A percentile compares a stretch with the other conserved stretches of the same genome.
phyloP scores from a whole-genome alignment of 2,113 vertebrate genomes.

The Calyptommatus sinebrachiatus region DNA sequence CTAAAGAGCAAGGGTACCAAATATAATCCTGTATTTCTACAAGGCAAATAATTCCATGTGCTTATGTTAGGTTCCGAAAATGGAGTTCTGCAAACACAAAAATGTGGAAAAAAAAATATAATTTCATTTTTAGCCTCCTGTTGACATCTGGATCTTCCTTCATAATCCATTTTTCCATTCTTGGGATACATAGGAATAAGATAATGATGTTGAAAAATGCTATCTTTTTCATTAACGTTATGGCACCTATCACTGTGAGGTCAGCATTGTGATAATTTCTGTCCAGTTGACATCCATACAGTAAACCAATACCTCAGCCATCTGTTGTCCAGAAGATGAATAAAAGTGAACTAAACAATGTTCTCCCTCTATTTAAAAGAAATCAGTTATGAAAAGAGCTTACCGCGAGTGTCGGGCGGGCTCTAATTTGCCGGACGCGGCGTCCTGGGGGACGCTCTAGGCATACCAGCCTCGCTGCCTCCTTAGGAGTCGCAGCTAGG shows the following conservation, averaged over 20 bases:
- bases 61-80: not conserved
- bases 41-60: too few species aligned
- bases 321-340: slow-evolving; percentile 1
- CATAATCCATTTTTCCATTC: not conserved
- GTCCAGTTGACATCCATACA: slow-evolving; percentile 9
- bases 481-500: too few species aligned
- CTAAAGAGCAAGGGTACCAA: too few species aligned
- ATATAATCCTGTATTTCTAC: too few species aligned
- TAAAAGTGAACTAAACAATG: slow-evolving; percentile 13
- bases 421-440: too few species aligned
- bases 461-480: too few species aligned
- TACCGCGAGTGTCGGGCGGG: too few species aligned
- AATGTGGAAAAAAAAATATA: not conserved
- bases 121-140: slow-evolving; percentile 9
- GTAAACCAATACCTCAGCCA: slow-evolving; percentile 22
- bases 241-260: slow-evolving; percentile 15
- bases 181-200: not conserved
- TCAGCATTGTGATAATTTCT: slow-evolving; percentile 23
- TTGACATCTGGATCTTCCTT: not conserved
- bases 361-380: not conserved
- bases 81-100: not conserved
- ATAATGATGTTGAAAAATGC: not conserved
- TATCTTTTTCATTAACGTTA: not conserved
- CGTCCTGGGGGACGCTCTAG: too few species aligned
- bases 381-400: not conserved